Conservation (phyloP, 2,797 vertebrate species). For the Linurgus olivaceus region DNA sequence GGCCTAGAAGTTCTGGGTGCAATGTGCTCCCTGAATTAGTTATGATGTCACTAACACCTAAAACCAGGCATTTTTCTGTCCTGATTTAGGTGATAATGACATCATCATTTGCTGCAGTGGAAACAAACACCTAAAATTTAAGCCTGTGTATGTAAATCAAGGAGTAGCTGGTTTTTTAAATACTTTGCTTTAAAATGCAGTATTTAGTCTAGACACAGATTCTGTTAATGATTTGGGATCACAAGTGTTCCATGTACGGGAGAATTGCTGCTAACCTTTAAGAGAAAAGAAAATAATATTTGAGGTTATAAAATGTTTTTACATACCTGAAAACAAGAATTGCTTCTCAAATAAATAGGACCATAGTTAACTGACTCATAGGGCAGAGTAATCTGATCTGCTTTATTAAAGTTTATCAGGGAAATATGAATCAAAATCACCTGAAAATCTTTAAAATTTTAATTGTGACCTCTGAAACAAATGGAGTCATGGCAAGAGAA, state of each 20-base stretch:
- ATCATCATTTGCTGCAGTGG: slow-evolving; percentile 22
- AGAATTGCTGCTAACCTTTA: background rate
- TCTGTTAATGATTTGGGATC: slow-evolving; percentile 3
- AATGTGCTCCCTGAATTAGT: background rate
- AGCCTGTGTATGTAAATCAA: background rate
- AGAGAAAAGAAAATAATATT: background rate
- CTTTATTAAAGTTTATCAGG: background rate
- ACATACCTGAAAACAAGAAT: background rate
- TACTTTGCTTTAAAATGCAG: slow-evolving; percentile 4
- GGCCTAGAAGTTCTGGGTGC: background rate
- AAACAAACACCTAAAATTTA: slow-evolving; percentile 33
- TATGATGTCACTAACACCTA: slow-evolving; percentile 28
- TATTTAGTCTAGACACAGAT: slow-evolving; percentile 32
- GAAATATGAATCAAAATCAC: background rate
- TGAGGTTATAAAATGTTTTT: background rate
- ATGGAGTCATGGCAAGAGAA: background rate
- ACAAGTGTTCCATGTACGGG: background rate
- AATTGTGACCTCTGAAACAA: background rate
- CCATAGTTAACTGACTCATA: background rate
- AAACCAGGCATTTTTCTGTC: slow-evolving; percentile 19
- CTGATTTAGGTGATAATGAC: slow-evolving; percentile 51
- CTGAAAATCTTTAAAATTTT: background rate
- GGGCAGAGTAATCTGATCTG: background rate
- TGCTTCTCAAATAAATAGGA: background rate
- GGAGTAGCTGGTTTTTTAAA: background rate